These are phyloP conservation scores for Globodera rostochiensis DNA, from an alignment of 1,140 invertebrate species.

Conservation along the genomic window DNA sequence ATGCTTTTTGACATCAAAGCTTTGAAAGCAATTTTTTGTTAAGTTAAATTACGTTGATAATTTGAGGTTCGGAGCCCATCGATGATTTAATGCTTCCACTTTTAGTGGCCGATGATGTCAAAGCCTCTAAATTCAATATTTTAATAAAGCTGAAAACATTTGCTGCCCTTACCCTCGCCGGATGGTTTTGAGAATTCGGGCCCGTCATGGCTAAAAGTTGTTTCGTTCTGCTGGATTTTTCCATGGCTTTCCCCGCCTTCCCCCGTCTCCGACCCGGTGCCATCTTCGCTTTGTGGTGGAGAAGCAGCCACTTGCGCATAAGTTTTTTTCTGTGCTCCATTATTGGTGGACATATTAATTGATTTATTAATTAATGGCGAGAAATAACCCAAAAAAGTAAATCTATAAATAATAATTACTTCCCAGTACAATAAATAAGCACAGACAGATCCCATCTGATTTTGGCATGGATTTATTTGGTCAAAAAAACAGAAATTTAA, in stretches of 20 bases:
- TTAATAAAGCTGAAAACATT: neutral
- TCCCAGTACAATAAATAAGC: too few species aligned
- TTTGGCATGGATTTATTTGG: too few species aligned
- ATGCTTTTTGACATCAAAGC: too few species aligned
- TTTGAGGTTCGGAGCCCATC: neutral
- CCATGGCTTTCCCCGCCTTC: slow-evolving; percentile 4
- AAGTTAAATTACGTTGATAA: too few species aligned
- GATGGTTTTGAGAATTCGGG: neutral
- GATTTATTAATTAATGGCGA: neutral
- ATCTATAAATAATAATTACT: too few species aligned
- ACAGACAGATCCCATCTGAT: too few species aligned
- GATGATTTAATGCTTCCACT: neutral
- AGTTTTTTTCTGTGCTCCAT: neutral
- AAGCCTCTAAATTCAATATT: neutral
- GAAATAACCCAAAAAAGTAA: too few species aligned
- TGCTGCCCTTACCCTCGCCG: neutral
- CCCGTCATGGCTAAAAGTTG: too few species aligned
- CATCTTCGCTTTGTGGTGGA: slow-evolving; percentile 11
- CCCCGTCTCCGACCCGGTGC: neutral
- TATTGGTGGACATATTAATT: neutral
- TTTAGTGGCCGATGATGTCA: neutral
- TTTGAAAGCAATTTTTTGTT: neutral
- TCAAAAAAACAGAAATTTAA: too few species aligned
- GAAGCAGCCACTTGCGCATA: slow-evolving; percentile 14
- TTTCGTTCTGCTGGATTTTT: neutral